Conservation (phyloP, 2,113 vertebrate species). For the Emydura subglobosa region DNA sequence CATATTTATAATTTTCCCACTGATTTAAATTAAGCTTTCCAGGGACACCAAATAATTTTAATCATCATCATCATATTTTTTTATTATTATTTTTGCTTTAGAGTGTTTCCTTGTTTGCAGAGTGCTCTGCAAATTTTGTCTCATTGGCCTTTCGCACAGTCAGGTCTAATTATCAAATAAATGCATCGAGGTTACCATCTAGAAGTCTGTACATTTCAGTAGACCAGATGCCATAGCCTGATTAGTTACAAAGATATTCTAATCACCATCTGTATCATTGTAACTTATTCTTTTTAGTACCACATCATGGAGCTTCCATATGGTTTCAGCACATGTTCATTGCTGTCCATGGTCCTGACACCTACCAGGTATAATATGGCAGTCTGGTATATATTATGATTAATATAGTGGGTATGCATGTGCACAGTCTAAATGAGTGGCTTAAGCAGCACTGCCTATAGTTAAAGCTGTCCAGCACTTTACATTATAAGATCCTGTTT, state of each 20-base stretch:
- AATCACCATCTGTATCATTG: constrained; percentile 37
- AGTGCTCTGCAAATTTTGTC: neutral
- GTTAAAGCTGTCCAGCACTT: neutral
- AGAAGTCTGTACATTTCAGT: constrained; percentile 27
- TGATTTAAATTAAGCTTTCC: neutral
- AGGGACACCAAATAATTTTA: neutral
- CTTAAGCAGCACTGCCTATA: neutral
- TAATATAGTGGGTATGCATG: neutral
- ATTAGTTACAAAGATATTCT: constrained; percentile 58
- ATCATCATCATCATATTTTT: neutral
- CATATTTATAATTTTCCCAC: neutral
- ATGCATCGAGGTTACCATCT: neutral
- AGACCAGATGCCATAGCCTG: constrained; percentile 49
- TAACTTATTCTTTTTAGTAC: constrained; percentile 35
- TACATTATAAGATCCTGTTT: neutral
- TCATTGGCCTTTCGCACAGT: neutral
- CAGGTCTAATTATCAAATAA: constrained; percentile 41
- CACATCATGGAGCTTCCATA: constrained; percentile 45
- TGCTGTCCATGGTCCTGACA: neutral
- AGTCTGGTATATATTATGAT: neutral
- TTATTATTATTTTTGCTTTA: neutral
- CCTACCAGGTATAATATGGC: constrained; percentile 14
- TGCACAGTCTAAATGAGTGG: neutral
- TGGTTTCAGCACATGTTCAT: constrained; percentile 49
- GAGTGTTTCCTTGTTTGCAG: neutral